A percentile compares a stretch with the other conserved stretches of the same genome.
phyloP scores from a whole-genome alignment of 2,888 invertebrate species.

The Ormyrus pomaceus region DNA sequence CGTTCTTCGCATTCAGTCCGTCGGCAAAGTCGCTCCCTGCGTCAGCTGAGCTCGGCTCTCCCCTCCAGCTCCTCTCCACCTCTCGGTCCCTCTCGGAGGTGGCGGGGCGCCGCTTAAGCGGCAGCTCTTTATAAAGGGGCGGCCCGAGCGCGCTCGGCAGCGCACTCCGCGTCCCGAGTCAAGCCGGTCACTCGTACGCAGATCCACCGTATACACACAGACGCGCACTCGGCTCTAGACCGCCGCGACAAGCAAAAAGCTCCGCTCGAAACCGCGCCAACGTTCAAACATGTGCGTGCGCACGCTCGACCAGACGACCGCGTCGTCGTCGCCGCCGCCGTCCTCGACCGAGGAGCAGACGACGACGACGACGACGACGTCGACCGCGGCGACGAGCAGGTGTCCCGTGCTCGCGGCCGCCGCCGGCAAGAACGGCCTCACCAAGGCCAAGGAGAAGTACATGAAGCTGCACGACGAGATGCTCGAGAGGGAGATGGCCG shows the following conservation, averaged over 20 bases:
- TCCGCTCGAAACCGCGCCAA: too few relatives aligned
- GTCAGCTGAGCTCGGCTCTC: slow-evolving; percentile 3
- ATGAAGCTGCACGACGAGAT: slow-evolving; percentile 67
- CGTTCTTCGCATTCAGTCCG: neutral
- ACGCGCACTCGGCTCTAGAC: too few relatives aligned
- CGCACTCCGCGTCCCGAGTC: neutral
- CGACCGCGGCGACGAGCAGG: slow-evolving; percentile 26
- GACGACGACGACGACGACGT: neutral
- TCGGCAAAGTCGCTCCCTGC: slow-evolving; percentile 26
- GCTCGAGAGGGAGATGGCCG: slow-evolving; percentile 58
- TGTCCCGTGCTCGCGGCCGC: too few relatives aligned
- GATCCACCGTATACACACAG: too few relatives aligned
- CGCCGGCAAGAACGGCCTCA: slow-evolving; percentile 49
- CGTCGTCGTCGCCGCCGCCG: neutral
- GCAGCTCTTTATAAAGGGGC: neutral
- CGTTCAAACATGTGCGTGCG: too few relatives aligned
- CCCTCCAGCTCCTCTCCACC: too few relatives aligned
- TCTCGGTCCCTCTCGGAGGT: neutral
- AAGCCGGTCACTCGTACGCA: too few relatives aligned
- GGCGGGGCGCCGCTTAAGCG: neutral
- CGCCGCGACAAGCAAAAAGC: too few relatives aligned
- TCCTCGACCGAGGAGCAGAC: neutral
- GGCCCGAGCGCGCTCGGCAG: neutral
- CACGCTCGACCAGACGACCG: too few relatives aligned
- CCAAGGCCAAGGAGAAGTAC: slow-evolving; percentile 67